A percentile compares a stretch with the other conserved stretches of the same genome.
phyloP scores from a whole-genome alignment of 1,140 invertebrate species.

The Trinorchestia longiramus region DNA sequence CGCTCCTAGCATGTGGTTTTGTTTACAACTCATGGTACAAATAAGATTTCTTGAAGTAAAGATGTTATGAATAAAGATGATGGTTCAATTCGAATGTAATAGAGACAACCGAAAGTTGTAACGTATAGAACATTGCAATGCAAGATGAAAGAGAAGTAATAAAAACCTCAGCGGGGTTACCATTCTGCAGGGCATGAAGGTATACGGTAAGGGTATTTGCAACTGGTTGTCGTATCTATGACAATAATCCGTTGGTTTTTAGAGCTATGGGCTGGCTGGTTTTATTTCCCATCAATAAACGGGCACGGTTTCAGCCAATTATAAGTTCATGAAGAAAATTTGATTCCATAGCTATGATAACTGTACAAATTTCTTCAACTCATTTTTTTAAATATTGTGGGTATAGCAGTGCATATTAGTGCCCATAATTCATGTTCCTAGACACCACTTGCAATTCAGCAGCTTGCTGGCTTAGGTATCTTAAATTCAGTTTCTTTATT shows the following conservation, averaged over 20 bases:
- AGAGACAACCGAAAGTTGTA: not conserved
- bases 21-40: not conserved
- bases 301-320: not conserved
- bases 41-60: conserved; percentile 1
- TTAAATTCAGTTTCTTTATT: not conserved
- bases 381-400: not conserved
- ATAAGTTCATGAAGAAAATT: not conserved
- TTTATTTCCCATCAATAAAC: not conserved
- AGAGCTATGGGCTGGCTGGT: not conserved
- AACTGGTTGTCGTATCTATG: not conserved
- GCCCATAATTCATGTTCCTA: not conserved
- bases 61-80: not conserved
- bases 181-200: not conserved
- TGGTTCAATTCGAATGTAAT: not conserved
- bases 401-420: not conserved
- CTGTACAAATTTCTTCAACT: not conserved
- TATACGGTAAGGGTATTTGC: not conserved
- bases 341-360: not conserved
- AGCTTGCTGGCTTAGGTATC: not conserved
- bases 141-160: not conserved
- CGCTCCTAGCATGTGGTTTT: not conserved
- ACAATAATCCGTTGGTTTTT: not conserved
- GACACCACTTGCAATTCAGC: not conserved
- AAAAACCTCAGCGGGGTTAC: not conserved
- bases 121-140: not conserved